Base-by-base conservation (phyloP, 2,797 vertebrate genomes). In the Synanceia verrucosa region DNA sequence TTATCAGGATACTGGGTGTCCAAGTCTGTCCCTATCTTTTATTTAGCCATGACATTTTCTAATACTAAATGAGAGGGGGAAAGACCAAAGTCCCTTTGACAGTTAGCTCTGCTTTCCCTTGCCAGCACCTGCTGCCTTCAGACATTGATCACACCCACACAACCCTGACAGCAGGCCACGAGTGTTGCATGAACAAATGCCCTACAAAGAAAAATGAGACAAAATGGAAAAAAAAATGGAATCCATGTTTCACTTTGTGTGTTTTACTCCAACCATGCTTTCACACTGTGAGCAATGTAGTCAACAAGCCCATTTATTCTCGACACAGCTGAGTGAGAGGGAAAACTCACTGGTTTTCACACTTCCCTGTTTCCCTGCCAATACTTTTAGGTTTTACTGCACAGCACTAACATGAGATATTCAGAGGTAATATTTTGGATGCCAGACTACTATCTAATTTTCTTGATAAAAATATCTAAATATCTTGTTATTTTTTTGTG, bases 11-110 rank as follows among this genome's bases (percentile, higher is more conserved):
- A 56, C 18, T 1, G 9, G 11, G 41, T 41, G 29, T 46, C 65
- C 68, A 70, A 21, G 9, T 23, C 57, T 28, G 28, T 50, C 61
- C 39, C 67, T 61, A 37, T 62, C 43, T 71, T 83, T 74, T 68
- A 65, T 61, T 23, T 75, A 82, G 39, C 44, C 41, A 9, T 81
- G 85, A 73, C 78, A 84, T 84, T 86, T 81, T 46, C 46, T 78
- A 29, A 66, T 79, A 12, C 34, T 69, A 74, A 81, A 80, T 74
- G 68, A 77, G 79, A 83, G 60, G 69, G 73, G 55, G 62, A 83
- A 73, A 73, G 67, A 83, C 60, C 75, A 80, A 76, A 85, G 76
- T 74, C 44, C 43, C 39, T 65, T 39, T 10, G 6, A 76, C 66
- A 68, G 73, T 33, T 26, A 18, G 61, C 47, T 57, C 59, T 48